Evolutionary conservation across 2,113 vertebrate genomes (phyloP), one percentile per base, ranked within the genome.

Genomic region (Piprites chloris): DNA sequence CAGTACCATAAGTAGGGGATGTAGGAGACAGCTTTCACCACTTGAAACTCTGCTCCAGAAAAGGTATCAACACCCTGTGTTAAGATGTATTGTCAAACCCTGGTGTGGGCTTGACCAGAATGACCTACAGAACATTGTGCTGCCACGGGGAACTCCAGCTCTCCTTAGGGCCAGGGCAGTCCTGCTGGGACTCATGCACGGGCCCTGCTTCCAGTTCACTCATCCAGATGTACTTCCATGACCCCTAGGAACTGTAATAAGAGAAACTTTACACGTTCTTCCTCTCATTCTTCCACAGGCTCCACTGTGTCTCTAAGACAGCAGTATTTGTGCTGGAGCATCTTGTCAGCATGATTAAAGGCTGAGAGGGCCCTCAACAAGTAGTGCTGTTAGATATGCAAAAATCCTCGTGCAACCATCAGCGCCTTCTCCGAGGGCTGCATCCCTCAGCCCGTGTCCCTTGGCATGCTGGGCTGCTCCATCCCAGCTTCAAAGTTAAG

Each of bases 401-500:
- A 20, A 94, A 89, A 65, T 9, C 41, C 42, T 58, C n/a, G 44
- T 89, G 67, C 75, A 71, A 8, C 11, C 42, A 47, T 67, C 75
- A 61, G 11, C 4, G 3, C 44, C 87, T 53, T 55, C 85, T 87
- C 32, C 0, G 0, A 74, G 55, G 63, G 65, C 52, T 72, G 76
- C 44, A 7, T n/a, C 63, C 2, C 49, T 63, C 37, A 82, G 74
- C 56, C 44, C 2, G 0, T 18, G 73, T 14, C 66, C 41, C 28
- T 61, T 11, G 75, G 77, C 66, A 39, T 1, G 7, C 56, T 12
- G 5, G 56, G 66, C 85, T 75, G 55, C 52, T 47, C 80, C 81
- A 68, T 9, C 71, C 68, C 62, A 79, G n/a, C 92, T 78, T 89
- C 93, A 92, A 90, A 96, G 72, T 24, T 12, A 68, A 62, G 78